A percentile compares a stretch with the other conserved stretches of the same genome.
Conservation (phyloP, 1,140 invertebrate species). For the Steinernema feltiae region DNA sequence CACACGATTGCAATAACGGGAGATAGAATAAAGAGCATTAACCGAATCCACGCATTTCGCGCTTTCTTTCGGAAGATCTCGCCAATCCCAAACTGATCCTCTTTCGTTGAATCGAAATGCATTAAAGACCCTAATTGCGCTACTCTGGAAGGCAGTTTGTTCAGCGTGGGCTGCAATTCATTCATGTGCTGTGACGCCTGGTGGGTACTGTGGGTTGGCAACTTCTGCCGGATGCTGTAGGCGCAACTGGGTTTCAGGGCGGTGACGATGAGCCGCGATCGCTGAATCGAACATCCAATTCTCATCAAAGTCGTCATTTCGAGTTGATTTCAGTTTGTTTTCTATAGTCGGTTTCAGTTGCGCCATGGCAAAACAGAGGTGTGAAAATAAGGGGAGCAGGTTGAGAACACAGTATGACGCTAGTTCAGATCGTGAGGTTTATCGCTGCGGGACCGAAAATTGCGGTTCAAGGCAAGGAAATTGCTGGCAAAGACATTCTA, state of each 20-base stretch:
- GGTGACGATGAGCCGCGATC: neutral
- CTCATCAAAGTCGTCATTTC: neutral
- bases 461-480: neutral
- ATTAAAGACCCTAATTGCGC: too few relatives aligned
- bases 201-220: neutral
- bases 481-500: too few relatives aligned
- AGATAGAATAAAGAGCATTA: slow-evolving; percentile 27
- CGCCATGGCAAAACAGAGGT: too few relatives aligned
- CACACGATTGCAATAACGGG: slow-evolving; percentile 45
- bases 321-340: too few relatives aligned
- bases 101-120: too few relatives aligned
- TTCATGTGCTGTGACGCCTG: neutral
- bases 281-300: neutral
- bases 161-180: neutral
- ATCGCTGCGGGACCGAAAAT: neutral
- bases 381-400: too few relatives aligned
- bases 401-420: too few relatives aligned
- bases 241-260: neutral
- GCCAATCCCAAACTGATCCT: too few relatives aligned
- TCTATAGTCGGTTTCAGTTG: too few relatives aligned
- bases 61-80: too few relatives aligned
- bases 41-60: slow-evolving; percentile 39
- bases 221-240: too few relatives aligned
- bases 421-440: too few relatives aligned
- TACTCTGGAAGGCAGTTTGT: slow-evolving; percentile 34